These are phyloP conservation scores for Ascidia mentula DNA, from an alignment of 23 tunicate genomes.

Conservation along the genomic window DNA sequence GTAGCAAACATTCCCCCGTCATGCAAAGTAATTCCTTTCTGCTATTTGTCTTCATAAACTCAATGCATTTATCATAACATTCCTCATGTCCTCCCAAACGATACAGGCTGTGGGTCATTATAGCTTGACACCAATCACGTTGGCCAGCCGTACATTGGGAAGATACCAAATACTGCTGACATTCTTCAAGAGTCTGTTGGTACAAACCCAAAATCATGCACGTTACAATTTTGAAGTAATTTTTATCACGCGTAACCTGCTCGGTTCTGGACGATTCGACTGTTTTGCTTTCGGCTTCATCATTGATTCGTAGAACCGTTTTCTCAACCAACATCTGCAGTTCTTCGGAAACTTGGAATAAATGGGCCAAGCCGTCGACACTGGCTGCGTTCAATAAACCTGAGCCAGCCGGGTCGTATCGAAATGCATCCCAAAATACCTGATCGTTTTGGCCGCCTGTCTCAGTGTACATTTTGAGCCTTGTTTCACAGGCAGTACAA, in stretches of 20 bases:
- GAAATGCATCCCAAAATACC: neutral
- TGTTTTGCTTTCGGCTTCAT: neutral
- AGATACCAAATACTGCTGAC: neutral
- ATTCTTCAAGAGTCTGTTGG: neutral
- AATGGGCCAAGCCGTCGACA: neutral
- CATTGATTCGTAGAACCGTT: neutral
- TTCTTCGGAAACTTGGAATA: neutral
- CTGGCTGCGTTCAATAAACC: neutral
- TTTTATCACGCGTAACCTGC: no score
- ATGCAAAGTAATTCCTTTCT: neutral
- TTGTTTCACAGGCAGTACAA: constrained; percentile 30
- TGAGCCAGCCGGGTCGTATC: neutral
- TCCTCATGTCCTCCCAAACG: neutral
- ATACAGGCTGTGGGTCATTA: neutral
- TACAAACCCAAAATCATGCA: neutral
- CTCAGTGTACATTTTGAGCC: constrained; percentile 20
- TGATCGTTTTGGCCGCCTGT: constrained; percentile 22
- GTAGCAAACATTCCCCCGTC: neutral
- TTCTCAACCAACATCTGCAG: neutral
- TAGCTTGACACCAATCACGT: neutral
- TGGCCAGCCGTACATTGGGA: neutral
- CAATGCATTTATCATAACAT: neutral
- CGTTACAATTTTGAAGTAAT: neutral
- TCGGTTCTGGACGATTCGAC: neutral
- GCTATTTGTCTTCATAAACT: neutral